These are phyloP conservation scores for Drosophila littoralis DNA, from an alignment of 1,140 invertebrate species.

Conservation along the genomic window DNA sequence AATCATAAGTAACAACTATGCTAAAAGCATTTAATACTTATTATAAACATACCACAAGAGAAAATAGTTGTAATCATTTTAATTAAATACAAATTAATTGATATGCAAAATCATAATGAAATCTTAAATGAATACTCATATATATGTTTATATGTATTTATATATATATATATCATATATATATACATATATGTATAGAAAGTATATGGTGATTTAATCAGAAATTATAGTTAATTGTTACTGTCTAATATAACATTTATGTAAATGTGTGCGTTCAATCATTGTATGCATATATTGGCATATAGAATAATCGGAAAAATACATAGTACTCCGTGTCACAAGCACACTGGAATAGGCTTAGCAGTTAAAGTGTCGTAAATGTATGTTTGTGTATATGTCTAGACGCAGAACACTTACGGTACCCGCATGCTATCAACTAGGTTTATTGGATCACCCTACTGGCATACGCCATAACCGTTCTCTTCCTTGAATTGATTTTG, in stretches of 20 bases:
- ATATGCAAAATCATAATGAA: slow-evolving; percentile 2
- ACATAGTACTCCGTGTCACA: slow-evolving; percentile 10
- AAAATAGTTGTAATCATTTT: slow-evolving; percentile 18
- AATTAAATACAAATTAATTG: slow-evolving; percentile 46
- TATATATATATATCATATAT: no score
- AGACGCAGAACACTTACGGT: slow-evolving; percentile 5
- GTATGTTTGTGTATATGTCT: slow-evolving; percentile 25
- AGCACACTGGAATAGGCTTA: slow-evolving; percentile 3
- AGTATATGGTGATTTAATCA: slow-evolving; percentile 47
- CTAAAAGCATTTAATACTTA: slow-evolving; percentile 79
- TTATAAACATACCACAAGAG: slow-evolving; percentile 39
- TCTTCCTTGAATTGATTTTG: slow-evolving; percentile 9
- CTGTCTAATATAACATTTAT: slow-evolving; percentile 51
- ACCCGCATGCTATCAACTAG: slow-evolving; percentile 46
- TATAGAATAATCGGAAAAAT: slow-evolving; percentile 19
- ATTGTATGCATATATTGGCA: slow-evolving; percentile 20
- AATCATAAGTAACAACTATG: slow-evolving; percentile 64
- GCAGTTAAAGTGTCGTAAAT: slow-evolving; percentile 20
- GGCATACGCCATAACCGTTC: slow-evolving; percentile 9
- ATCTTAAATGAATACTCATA: slow-evolving; percentile 14
- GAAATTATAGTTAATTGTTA: slow-evolving; percentile 70
- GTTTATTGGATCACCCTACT: slow-evolving; percentile 24
- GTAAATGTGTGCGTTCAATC: slow-evolving; percentile 30
- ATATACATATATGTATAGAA: slow-evolving; percentile 12
- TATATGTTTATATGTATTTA: slow-evolving; percentile 5